phyloP scores from a whole-genome alignment of 2,113 vertebrate genomes.

The Uria lomvia region DNA sequence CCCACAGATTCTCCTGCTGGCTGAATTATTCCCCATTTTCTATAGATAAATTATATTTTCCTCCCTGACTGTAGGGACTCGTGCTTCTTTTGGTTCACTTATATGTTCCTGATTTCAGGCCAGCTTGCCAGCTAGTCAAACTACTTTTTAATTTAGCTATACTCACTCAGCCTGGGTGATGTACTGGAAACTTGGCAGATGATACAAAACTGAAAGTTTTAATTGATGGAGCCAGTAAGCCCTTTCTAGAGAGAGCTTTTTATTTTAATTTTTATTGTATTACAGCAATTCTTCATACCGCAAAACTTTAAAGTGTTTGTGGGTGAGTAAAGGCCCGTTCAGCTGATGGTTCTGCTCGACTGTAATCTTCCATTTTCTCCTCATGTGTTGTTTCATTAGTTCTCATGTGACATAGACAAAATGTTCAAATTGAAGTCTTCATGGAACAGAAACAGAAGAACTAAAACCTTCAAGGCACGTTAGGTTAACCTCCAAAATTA shows the following conservation, averaged over 20 bases:
- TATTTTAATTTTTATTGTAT: not conserved
- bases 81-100: not conserved
- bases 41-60: not conserved
- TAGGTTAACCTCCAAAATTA: conserved; percentile 7
- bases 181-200: conserved; percentile 10
- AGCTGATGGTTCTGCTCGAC: not conserved
- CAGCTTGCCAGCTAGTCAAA: not conserved
- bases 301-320: not conserved
- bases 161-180: not conserved
- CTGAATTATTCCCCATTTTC: not conserved
- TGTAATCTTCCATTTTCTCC: not conserved
- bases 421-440: not conserved
- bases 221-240: not conserved
- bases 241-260: not conserved
- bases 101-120: not conserved
- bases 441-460: not conserved
- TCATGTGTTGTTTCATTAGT: not conserved
- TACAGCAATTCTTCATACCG: not conserved
- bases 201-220: not conserved
- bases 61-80: not conserved
- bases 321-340: not conserved
- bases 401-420: not conserved
- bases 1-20: not conserved
- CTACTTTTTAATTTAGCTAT: not conserved
- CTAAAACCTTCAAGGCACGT: not conserved